Base-by-base conservation (phyloP, 2,888 invertebrate genomes). In the Caenorhabditis sulstoni region DNA sequence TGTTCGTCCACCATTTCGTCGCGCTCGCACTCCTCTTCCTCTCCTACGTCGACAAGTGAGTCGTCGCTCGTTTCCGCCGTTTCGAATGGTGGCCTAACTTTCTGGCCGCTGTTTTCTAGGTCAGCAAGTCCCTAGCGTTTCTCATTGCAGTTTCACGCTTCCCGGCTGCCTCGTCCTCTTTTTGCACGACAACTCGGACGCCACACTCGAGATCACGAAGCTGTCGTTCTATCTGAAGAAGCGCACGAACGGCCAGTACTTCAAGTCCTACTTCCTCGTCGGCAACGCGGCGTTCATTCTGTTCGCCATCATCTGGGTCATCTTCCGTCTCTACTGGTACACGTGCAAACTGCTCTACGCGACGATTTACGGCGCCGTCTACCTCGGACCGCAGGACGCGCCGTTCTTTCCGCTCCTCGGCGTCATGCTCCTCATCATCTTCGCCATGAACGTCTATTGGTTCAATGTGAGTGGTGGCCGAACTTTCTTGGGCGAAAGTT, bases 1-100 rank as follows among this genome's bases (percentile, higher is more conserved):
- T 87, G 87, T 80, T 86, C 62, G 70, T 85, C 20, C 87, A 87
- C 71, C 87, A 87, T 44, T 87, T 87, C 68, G 67, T 87, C 23
- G 87, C 87, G 3, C 50, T 87, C 8, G 83, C 81, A 14, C 71
- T 87, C 11, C 76, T 87, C 11, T 57, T 74, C 1, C 44, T 87
- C 14, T 81, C 81, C 22, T 87, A 86, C 62, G 80, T 71, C 29
- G 85, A 83, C 22, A 79, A 82, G 83, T 86, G 11, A 61, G 76
- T 59, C 12, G n/a, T n/a, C n/a, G n/a, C n/a, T n/a, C n/a, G n/a
- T n/a, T n/a, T n/a, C n/a, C n/a, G n/a, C n/a, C n/a, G n/a, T n/a
- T 29, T 29, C 29, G 20, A 22, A 3, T 47, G 16, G n/a, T n/a
- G n/a, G n/a, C n/a, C n/a, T n/a, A n/a, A n/a, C n/a, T n/a, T n/a